Percentiles rank a stretch among this genome's conserved stretches.
Conservation (phyloP, 2,888 invertebrate genomes). For the Hoplodrina blanda region DNA sequence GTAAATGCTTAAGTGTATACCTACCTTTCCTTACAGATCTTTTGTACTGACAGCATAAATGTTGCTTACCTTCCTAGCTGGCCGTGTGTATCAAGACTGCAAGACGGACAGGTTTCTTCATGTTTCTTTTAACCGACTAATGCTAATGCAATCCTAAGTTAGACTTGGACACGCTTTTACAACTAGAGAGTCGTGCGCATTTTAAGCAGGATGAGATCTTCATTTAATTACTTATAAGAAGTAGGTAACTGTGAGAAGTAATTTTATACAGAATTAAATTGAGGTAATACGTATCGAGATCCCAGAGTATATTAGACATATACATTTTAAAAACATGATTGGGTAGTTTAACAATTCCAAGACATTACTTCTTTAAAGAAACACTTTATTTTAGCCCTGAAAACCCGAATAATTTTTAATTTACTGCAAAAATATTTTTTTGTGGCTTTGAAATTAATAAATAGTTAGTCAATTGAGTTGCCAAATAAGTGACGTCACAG, state of each 20-base stretch:
- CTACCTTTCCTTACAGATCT: background rate
- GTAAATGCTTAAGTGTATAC: no score
- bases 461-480: no score
- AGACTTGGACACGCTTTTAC: constrained; percentile 29
- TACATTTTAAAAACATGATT: no score
- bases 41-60: background rate
- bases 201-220: background rate
- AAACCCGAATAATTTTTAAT: no score
- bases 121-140: constrained; percentile 60
- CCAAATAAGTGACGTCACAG: no score
- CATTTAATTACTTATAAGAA: constrained; percentile 19
- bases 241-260: constrained; percentile 1
- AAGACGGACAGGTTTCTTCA: constrained; percentile 60
- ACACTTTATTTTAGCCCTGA: no score
- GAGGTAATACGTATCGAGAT: constrained; percentile 16
- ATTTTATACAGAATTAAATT: constrained; percentile 22
- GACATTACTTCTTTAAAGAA: no score
- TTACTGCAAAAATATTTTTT: no score
- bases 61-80: background rate
- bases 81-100: constrained; percentile 56
- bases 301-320: no score
- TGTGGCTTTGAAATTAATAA: no score
- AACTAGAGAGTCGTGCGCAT: constrained; percentile 11
- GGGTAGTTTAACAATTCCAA: no score
- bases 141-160: constrained; percentile 58